Base-by-base conservation (phyloP, 2,797 vertebrate genomes). In the Hirundo rustica region DNA sequence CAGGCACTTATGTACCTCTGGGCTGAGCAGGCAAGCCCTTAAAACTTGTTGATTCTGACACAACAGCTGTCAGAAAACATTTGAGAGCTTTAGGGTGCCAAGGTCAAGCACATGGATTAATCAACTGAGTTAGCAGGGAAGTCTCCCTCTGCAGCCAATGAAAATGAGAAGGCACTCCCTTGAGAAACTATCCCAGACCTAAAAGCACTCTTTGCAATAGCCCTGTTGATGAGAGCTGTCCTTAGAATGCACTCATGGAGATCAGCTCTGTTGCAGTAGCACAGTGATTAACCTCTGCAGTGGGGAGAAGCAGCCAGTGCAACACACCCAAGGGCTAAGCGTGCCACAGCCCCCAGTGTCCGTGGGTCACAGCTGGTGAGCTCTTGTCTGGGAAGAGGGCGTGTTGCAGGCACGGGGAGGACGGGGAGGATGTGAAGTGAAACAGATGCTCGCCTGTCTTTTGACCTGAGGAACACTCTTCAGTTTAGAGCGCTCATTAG, bases 341-440 rank as follows among this genome's bases (percentile, higher is more conserved):
- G 32, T 0, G 0, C 7, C 10, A 0, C 1, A 27, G 13, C 5
- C 58, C n/a, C 10, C 7, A 1, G 26, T 9, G 54, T 30, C 32
- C 36, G 30, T 20, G 30, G 48, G 51, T 32, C 1, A 1, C 79
- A 77, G 45, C n/a, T 26, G 71, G 29, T 15, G 66, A 66, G 58
- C 45, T 57, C 38, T 32, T 42, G 23, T 30, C 62, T 19, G 4
- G 25, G 57, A 79, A 72, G 26, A 78, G 51, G 70, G 48, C 29
- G 53, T 40, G 44, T 13, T 85, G 30, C 58, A 66, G 61, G 29
- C 36, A 1, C 5, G 32, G 47, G 1, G 3, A 57, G 79, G 30
- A 51, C 1, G 0, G 18, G 18, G 40, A 75, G 13, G 55, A 47
- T 70, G 66, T 15, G 47, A 90, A 88, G 51, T 12, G 55, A 73